Evolutionary conservation across 1,140 invertebrate species (phyloP), one percentile per base, ranked within the genome.

Genomic region (Cotesia vestalis): DNA sequence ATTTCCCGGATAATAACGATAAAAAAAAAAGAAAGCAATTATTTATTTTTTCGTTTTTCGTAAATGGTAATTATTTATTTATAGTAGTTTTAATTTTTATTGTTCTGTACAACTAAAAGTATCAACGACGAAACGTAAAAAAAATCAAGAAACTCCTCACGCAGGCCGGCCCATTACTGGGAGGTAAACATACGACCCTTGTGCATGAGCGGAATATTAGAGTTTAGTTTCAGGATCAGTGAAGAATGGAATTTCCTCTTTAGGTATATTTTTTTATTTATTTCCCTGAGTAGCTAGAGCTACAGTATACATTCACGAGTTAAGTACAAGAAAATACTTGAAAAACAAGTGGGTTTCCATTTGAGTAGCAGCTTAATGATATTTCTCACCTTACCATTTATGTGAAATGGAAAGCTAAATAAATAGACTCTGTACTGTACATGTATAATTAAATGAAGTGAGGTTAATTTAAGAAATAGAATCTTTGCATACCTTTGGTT

Each of bases 141-240:
- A 78, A 79, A 80, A 78, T 80, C 79, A 79, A 77, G 77, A 81
- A 76, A 74, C 66, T 73, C 64, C 68, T 79, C 80, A 81, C 78
- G 79, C 74, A 74, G 61, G n/a, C 35, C 51, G 51, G 63, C 59
- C 77, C 77, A 80, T 80, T 80, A 81, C 77, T 71, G 66, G 66
- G 74, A 69, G 72, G 78, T 79, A 80, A 81, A 81, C 79, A 80
- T 77, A 80, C 78, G 78, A 78, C 73, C 76, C 73, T 55, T 52
- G 76, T 77, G 74, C 80, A 77, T 78, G 76, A 72, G 64, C 69
- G 38, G 79, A 80, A 80, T 81, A 81, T 78, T 66, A 38, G 12
- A 46, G 9, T 66, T 73, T n/a, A 66, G 38, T 64, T 60, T 70
- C 34, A 52, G 66, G 17, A 57, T 73, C 64, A 20, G 35, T 55